Evolutionary conservation across 2,888 invertebrate genomes (phyloP).

Genomic region (Drosophila ezoana): DNA sequence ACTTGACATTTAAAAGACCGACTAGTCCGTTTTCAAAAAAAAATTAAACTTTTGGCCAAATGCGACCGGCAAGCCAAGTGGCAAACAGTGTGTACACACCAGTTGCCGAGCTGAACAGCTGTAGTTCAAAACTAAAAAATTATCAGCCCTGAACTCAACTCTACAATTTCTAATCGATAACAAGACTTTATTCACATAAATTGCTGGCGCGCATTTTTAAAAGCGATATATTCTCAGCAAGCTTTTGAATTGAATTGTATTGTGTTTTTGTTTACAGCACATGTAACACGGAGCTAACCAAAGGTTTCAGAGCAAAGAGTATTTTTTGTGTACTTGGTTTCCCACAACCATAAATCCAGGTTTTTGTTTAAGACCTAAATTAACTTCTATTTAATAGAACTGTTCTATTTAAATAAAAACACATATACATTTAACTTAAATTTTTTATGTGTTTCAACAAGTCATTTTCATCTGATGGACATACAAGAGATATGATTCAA

Average conservation of each 20-base stretch:
- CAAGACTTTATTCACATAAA: too few relatives aligned
- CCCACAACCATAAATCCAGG: too few relatives aligned
- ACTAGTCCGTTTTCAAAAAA: slow-evolving; percentile 8
- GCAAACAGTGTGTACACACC: slow-evolving; percentile 31
- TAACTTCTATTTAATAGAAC: too few relatives aligned
- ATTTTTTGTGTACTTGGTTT: too few relatives aligned
- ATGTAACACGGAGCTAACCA: too few relatives aligned
- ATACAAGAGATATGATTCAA: slow-evolving; percentile 6
- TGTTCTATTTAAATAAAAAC: not conserved
- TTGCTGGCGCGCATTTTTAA: slow-evolving; percentile 1
- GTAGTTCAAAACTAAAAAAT: not conserved
- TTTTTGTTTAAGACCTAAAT: too few relatives aligned
- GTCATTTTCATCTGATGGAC: not conserved
- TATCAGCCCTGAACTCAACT: not conserved
- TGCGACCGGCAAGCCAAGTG: slow-evolving; percentile 38
- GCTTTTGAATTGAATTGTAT: too few relatives aligned
- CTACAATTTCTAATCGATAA: not conserved
- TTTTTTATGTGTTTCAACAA: slow-evolving; percentile 1
- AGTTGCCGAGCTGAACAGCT: not conserved
- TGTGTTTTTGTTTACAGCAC: too few relatives aligned
- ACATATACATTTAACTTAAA: not conserved
- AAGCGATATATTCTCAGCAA: not conserved
- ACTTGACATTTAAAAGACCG: slow-evolving; percentile 36
- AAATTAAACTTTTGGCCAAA: slow-evolving; percentile 5
- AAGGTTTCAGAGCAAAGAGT: too few relatives aligned